Evolutionary conservation across 2,797 vertebrate species (phyloP).

Genomic region (Pangasius macronema): DNA sequence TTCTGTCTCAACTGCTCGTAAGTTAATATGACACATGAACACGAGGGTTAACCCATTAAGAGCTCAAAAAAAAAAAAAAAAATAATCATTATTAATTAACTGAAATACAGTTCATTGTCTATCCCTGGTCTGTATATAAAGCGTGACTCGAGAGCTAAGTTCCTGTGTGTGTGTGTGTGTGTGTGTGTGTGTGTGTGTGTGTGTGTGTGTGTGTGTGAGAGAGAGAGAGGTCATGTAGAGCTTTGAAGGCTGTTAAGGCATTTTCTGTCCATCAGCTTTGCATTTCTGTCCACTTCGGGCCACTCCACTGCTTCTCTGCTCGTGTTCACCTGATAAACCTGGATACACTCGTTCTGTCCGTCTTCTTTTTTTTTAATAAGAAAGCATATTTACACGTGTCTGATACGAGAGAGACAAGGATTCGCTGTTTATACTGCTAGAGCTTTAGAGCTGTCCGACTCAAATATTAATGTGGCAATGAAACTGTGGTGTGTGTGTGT

Average conservation of each 20-base stretch:
- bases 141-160: not conserved
- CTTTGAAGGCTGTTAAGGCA: slow-evolving; percentile 17
- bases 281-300: slow-evolving; percentile 31
- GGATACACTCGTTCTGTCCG: not conserved
- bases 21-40: not conserved
- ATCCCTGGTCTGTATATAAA: not conserved
- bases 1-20: not conserved
- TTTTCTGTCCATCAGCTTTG: slow-evolving; percentile 39
- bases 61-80: not conserved
- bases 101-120: not conserved
- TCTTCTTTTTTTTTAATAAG: not conserved
- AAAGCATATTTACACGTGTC: not conserved
- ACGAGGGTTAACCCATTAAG: not conserved
- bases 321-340: not conserved
- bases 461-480: slow-evolving; percentile 3
- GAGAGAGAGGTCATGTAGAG: not conserved
- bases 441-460: not conserved
- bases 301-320: not conserved
- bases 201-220: slow-evolving; percentile 4
- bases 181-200: not conserved
- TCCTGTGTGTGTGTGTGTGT: not conserved
- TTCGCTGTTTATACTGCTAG: not conserved
- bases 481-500: not conserved
- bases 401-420: not conserved
- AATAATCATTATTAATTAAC: too few species aligned